These are phyloP conservation scores for Leucophora obtusa DNA, from an alignment of 2,888 invertebrate genomes.

Conservation along the genomic window DNA sequence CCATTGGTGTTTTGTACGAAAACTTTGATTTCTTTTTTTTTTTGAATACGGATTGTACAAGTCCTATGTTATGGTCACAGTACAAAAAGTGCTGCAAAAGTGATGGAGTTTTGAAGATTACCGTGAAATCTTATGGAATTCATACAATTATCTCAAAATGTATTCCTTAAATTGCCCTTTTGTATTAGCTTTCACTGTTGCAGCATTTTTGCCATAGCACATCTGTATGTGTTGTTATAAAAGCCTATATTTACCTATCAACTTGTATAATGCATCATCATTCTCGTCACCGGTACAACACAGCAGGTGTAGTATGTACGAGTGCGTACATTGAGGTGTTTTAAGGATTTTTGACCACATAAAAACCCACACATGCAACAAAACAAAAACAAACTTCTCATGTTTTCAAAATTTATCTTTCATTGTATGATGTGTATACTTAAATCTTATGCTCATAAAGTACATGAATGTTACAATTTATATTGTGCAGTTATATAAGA, in stretches of 20 bases:
- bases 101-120: not conserved
- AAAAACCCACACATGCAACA: not conserved
- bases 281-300: not conserved
- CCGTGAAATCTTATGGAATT: not conserved
- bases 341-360: not conserved
- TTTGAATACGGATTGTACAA: not conserved
- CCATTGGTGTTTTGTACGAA: not conserved
- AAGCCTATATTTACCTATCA: not conserved
- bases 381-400: conserved; percentile 20
- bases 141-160: not conserved
- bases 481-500: too few species aligned
- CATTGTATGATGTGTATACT: not conserved
- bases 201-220: not conserved
- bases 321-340: not conserved
- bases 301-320: not conserved
- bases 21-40: conserved; percentile 6
- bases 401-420: conserved; percentile 3
- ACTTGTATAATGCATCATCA: not conserved
- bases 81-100: not conserved
- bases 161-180: not conserved
- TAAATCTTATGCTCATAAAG: not conserved
- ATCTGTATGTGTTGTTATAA: not conserved
- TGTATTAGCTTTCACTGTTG: not conserved
- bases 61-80: not conserved
- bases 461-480: not conserved